Conservation (phyloP, 2,113 vertebrate genomes). For the Rhinopomastus cyanomelas region DNA sequence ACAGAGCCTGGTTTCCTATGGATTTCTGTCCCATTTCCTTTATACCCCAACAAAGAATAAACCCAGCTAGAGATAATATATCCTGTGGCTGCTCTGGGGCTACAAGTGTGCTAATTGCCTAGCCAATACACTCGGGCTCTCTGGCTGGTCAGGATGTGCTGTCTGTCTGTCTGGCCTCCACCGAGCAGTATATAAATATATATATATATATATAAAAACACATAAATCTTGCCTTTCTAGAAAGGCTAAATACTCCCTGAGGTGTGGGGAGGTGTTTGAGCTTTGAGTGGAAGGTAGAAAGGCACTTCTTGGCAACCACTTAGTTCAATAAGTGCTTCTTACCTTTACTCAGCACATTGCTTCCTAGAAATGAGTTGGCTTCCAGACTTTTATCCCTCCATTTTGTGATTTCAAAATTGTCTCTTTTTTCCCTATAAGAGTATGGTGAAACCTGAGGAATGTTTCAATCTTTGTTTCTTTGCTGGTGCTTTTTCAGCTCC, state of each 20-base stretch:
- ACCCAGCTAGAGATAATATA: conserved; percentile 60
- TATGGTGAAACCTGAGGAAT: neutral
- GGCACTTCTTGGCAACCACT: neutral
- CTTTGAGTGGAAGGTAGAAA: neutral
- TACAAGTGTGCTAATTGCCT: conserved; percentile 15
- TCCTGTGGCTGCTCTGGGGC: conserved; percentile 43
- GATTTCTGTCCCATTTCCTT: conserved; percentile 66
- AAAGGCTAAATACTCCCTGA: neutral
- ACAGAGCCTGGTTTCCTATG: conserved; percentile 57
- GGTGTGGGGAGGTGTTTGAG: no score
- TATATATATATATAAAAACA: neutral
- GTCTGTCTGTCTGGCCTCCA: conserved; percentile 33
- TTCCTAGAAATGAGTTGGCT: neutral
- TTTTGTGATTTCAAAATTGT: neutral
- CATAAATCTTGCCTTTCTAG: neutral
- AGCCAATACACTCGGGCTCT: neutral
- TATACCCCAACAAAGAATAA: conserved; percentile 63
- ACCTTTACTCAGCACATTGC: neutral
- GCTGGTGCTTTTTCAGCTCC: neutral
- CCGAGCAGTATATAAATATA: neutral
- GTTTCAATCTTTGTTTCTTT: neutral
- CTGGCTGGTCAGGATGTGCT: neutral
- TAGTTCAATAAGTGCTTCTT: neutral
- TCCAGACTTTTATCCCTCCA: neutral
- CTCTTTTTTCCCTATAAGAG: neutral